phyloP scores from a whole-genome alignment of 37 sponge, comb jelly and placozoan genomes.

The Amphimedon queenslandica region DNA sequence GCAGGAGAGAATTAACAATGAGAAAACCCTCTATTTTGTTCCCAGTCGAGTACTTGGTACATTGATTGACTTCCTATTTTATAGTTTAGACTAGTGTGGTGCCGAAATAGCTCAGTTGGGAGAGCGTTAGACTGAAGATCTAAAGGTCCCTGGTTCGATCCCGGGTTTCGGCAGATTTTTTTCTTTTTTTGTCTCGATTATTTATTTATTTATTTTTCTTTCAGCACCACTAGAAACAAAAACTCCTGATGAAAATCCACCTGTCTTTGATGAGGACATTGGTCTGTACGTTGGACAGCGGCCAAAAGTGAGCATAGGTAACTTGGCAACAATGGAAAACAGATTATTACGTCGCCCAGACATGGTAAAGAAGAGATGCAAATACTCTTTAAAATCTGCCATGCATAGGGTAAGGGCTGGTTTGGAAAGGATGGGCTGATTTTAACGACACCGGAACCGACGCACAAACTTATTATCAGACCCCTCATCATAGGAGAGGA shows the following conservation, averaged over 20 bases:
- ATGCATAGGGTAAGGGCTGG: slow-evolving; percentile 70
- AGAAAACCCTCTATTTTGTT: slow-evolving; percentile 36
- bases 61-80: too few relatives aligned
- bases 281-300: slow-evolving; percentile 76
- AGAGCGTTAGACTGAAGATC: slow-evolving; percentile 4
- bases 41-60: slow-evolving; percentile 35
- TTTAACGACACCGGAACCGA: slow-evolving; percentile 42
- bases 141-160: slow-evolving; percentile 2
- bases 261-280: slow-evolving; percentile 61
- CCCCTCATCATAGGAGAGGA: slow-evolving; percentile 14
- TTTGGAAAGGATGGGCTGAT: slow-evolving; percentile 82
- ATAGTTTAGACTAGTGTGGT: background rate
- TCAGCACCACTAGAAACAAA: slow-evolving; percentile 43
- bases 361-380: slow-evolving; percentile 24
- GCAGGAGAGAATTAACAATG: too few relatives aligned
- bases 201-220: background rate
- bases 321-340: slow-evolving; percentile 66
- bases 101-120: slow-evolving; percentile 8
- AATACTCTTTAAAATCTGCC: too few relatives aligned
- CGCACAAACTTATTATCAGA: slow-evolving; percentile 18
- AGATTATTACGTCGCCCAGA: slow-evolving; percentile 53
- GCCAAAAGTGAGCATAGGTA: slow-evolving; percentile 61
- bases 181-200: background rate
- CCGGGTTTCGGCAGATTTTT: slow-evolving; percentile 7
- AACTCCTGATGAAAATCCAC: slow-evolving; percentile 26